Evolutionary conservation across 2,888 invertebrate genomes (phyloP).

Genomic region (Papilio protenor): DNA sequence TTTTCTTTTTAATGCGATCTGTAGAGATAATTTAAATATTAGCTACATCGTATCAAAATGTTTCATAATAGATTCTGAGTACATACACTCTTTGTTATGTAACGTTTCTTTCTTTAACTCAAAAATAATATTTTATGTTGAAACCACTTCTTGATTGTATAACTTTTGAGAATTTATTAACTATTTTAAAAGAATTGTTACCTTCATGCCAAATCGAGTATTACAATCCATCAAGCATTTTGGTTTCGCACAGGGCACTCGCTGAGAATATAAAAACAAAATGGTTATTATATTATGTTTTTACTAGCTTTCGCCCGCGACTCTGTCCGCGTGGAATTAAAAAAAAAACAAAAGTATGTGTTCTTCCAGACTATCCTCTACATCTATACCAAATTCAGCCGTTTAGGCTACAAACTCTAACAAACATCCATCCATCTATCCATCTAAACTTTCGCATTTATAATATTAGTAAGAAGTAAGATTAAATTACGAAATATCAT

Average conservation of each 20-base stretch:
- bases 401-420: too few species aligned
- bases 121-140: too few species aligned
- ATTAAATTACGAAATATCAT: neutral
- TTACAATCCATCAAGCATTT: constrained; percentile 26
- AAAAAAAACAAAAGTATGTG: too few species aligned
- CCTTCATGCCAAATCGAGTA: constrained; percentile 40
- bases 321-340: too few species aligned
- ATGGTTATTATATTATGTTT: neutral
- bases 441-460: too few species aligned
- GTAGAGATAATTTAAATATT: neutral
- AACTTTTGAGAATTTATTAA: neutral
- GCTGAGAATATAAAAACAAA: neutral
- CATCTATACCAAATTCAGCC: too few species aligned
- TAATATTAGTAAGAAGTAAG: too few species aligned
- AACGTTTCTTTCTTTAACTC: too few species aligned
- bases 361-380: too few species aligned
- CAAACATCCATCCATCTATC: too few species aligned
- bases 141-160: neutral
- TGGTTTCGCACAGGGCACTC: constrained; percentile 23
- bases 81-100: too few species aligned
- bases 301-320: too few species aligned
- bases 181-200: neutral
- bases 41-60: neutral
- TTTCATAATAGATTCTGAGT: neutral
- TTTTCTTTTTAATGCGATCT: constrained; percentile 37